These are phyloP conservation scores for Danaus melanippus DNA, from an alignment of 1,140 invertebrate genomes.

Conservation along the genomic window DNA sequence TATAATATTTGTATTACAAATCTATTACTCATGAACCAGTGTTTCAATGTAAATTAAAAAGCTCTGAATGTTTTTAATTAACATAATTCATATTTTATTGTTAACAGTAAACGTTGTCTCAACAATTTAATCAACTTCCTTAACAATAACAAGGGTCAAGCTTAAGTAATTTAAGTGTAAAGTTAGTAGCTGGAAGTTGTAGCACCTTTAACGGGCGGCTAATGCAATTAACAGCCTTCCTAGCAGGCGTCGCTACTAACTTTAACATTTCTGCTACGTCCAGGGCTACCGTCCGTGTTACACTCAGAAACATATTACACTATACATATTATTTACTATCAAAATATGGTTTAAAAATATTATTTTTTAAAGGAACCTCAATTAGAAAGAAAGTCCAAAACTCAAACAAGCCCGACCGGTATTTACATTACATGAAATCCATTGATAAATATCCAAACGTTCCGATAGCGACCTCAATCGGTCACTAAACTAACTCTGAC, in stretches of 20 bases:
- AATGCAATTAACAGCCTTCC: conserved; percentile 51
- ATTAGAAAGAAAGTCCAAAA: too few species aligned
- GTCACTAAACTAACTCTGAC: conserved; percentile 29
- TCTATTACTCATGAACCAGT: too few species aligned
- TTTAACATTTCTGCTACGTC: background rate
- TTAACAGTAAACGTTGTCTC: conserved; percentile 6
- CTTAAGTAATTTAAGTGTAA: conserved; percentile 41
- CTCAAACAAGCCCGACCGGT: too few species aligned
- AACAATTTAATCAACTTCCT: conserved; percentile 4
- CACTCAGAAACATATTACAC: too few species aligned
- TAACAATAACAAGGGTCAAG: conserved; percentile 27
- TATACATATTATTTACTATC: background rate
- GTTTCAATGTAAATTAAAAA: too few species aligned
- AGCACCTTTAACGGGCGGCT: conserved; percentile 39
- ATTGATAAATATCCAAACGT: conserved; percentile 16
- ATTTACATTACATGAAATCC: too few species aligned
- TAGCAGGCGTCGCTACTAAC: conserved; percentile 10
- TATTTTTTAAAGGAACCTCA: too few species aligned
- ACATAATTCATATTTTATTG: background rate
- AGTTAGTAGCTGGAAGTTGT: conserved; percentile 35
- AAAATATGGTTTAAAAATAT: background rate
- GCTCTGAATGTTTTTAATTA: too few species aligned
- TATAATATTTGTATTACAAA: too few species aligned
- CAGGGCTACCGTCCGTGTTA: background rate
- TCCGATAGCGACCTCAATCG: conserved; percentile 11